Conservation (phyloP, 1,140 invertebrate genomes). For the Cataglyphis hispanica region DNA sequence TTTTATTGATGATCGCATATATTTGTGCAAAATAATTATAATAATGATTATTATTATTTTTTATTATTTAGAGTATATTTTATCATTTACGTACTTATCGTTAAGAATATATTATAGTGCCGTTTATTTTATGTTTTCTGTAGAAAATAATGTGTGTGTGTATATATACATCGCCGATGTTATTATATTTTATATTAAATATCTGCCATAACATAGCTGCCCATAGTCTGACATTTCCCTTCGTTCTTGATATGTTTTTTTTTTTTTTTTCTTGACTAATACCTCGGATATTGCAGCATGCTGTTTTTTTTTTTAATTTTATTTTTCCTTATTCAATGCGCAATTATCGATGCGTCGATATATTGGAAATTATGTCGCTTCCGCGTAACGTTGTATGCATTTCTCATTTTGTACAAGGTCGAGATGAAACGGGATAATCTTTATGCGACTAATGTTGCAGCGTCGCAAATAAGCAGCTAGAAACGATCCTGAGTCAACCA, state of each 20-base stretch:
- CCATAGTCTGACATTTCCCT: constrained; percentile 58
- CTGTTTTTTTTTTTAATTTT: constrained; percentile 29
- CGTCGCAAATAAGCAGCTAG: constrained; percentile 37
- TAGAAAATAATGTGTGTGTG: constrained; percentile 74
- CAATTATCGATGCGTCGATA: constrained; percentile 61
- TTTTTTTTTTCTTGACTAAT: constrained; percentile 50
- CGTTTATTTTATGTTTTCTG: constrained; percentile 77
- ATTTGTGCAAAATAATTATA: constrained; percentile 53
- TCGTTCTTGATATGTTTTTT: constrained; percentile 52
- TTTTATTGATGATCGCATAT: constrained; percentile 64
- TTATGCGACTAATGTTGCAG: constrained; percentile 45
- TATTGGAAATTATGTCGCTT: constrained; percentile 58
- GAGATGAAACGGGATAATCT: constrained; percentile 48
- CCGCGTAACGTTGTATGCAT: constrained; percentile 31
- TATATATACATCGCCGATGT: constrained; percentile 60
- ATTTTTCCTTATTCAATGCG: constrained; percentile 33
- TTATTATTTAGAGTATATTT: constrained; percentile 54
- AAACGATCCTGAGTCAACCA: background rate
- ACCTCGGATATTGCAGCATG: constrained; percentile 15
- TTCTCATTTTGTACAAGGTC: constrained; percentile 60
- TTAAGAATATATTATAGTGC: constrained; percentile 70
- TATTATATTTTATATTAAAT: constrained; percentile 82
- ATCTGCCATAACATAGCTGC: constrained; percentile 79
- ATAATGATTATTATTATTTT: constrained; percentile 65
- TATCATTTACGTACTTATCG: constrained; percentile 69